Percentiles rank a stretch among this genome's conserved stretches.
These are phyloP conservation scores for Mantis religiosa DNA, from an alignment of 2,888 invertebrate genomes.

Conservation along the genomic window DNA sequence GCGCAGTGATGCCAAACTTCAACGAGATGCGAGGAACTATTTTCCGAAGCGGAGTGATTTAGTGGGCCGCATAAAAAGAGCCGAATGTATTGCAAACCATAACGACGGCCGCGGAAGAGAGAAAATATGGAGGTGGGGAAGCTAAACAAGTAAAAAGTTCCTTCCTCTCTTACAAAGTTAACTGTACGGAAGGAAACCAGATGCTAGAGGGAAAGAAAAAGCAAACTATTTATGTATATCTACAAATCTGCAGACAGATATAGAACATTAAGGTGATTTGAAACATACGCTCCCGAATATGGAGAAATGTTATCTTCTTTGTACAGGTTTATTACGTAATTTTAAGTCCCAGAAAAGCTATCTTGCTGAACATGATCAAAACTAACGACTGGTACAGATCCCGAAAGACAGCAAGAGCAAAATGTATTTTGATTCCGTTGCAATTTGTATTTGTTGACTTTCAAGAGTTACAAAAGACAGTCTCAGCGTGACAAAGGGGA, in stretches of 20 bases:
- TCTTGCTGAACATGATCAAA: neutral
- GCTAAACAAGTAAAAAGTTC: neutral
- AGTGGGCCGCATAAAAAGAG: slow-evolving; percentile 13
- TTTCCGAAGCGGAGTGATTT: slow-evolving; percentile 18
- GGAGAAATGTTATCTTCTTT: neutral
- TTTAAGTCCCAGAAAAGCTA: neutral
- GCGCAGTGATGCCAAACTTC: slow-evolving; percentile 21
- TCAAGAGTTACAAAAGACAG: too few relatives aligned
- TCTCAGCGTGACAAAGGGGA: too few relatives aligned
- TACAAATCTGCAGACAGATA: neutral
- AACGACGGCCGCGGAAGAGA: neutral
- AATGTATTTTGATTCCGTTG: too few relatives aligned
- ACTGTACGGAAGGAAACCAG: neutral
- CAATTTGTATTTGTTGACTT: too few relatives aligned
- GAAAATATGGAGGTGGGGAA: neutral
- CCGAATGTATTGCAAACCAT: neutral
- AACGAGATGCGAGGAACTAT: slow-evolving; percentile 19
- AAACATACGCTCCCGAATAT: neutral
- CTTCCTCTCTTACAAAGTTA: neutral
- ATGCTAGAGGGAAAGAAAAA: neutral
- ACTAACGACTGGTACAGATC: neutral
- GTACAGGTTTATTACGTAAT: neutral
- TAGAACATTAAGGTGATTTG: neutral
- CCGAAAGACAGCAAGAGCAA: neutral
- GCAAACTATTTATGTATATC: neutral